Evolutionary conservation across 2,888 invertebrate species (phyloP).

Genomic region (Cylloceria caligata): DNA sequence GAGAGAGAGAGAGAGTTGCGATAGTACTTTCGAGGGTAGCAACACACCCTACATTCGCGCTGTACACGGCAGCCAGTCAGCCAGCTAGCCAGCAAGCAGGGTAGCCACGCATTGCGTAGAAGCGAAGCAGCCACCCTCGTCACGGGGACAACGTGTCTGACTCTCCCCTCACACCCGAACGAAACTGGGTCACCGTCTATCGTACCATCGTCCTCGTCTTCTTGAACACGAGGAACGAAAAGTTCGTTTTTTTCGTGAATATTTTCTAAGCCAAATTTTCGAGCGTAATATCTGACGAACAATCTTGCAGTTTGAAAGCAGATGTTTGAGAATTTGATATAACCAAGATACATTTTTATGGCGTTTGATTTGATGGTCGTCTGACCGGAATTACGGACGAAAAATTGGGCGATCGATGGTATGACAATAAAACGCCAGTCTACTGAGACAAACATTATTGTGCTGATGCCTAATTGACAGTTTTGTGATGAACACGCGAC

Average conservation of each 20-base stretch:
- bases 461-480: neutral
- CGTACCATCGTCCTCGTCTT: constrained; percentile 23
- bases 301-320: neutral
- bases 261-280: neutral
- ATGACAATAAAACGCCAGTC: neutral
- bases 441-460: constrained; percentile 31
- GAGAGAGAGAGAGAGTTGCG: constrained; percentile 46
- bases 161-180: constrained; percentile 67
- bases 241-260: constrained; percentile 16
- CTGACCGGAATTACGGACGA: too few species aligned
- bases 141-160: constrained; percentile 73
- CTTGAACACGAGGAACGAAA: constrained; percentile 20
- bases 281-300: neutral
- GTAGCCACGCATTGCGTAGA: constrained; percentile 78
- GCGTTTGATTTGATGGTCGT: too few species aligned
- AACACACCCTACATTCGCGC: constrained; percentile 37
- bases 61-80: constrained; percentile 7
- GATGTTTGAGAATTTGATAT: too few species aligned
- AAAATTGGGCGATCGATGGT: neutral
- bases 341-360: too few species aligned
- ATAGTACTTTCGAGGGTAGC: constrained; percentile 60
- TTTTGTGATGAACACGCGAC: neutral
- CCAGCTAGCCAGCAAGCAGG: constrained; percentile 3
- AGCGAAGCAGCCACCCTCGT: constrained; percentile 64
- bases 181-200: constrained; percentile 76